A percentile compares a stretch with the other conserved stretches of the same genome.
Evolutionary conservation across 64 coral and sea anemone species (phyloP).

Genomic region (Acropora yongei): DNA sequence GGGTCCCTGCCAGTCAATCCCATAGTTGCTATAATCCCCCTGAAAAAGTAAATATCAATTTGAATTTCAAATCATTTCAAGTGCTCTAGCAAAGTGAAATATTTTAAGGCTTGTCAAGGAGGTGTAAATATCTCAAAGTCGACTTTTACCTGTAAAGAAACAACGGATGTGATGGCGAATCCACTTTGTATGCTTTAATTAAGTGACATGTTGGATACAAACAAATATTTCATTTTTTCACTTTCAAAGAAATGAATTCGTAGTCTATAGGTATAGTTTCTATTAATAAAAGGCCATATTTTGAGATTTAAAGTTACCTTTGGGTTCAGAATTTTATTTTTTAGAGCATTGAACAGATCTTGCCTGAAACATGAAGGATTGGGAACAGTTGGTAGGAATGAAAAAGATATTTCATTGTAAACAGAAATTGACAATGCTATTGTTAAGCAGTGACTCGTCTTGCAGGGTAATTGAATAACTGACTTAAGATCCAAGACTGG

Average conservation of each 20-base stretch:
- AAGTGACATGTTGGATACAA: not conserved
- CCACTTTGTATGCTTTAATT: not conserved
- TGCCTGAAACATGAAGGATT: not conserved
- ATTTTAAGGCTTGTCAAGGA: not conserved
- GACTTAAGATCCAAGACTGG: not conserved
- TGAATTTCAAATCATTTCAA: not conserved
- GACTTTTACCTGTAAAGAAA: not conserved
- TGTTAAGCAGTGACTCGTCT: not conserved
- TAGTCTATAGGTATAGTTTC: not conserved
- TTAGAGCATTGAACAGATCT: not conserved
- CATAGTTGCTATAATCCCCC: slow-evolving; percentile 37
- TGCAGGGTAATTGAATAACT: not conserved
- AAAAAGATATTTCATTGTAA: not conserved
- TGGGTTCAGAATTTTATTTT: not conserved
- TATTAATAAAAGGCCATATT: not conserved
- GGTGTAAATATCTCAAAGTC: not conserved
- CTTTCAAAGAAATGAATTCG: not conserved
- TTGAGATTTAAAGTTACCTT: not conserved
- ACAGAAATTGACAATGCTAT: not conserved
- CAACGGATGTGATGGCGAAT: not conserved
- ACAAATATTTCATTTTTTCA: not conserved
- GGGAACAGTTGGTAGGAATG: not conserved
- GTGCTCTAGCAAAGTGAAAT: not conserved
- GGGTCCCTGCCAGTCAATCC: slow-evolving; percentile 37
- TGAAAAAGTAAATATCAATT: slow-evolving; percentile 21